Base-by-base conservation (phyloP, 2,888 invertebrate genomes). In the Drosophila multiciliata region DNA sequence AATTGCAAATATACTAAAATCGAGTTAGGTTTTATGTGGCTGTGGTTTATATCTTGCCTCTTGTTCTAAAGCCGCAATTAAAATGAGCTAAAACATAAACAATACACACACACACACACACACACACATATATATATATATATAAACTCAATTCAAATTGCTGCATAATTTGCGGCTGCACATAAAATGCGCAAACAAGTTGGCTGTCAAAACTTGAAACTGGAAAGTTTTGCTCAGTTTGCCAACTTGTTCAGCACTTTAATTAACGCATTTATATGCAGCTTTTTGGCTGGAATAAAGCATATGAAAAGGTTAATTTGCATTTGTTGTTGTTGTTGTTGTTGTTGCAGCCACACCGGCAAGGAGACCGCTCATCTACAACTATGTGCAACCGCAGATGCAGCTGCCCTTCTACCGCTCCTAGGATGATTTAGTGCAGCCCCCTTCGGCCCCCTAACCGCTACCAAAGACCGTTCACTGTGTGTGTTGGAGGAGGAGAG, bases 341-440 rank as follows among this genome's bases (percentile, higher is more conserved):
- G 23, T 15, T 29, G 7, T 80, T 88, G 53, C 87, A 88, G 88
- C 82, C 38, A 80, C 83, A 12, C 78, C 83, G 23, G 85, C 85
- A n/a, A 73, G 85, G 65, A 73, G 89, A 61, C 92, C 92, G 17
- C 75, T 92, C 45, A 84, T 90, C 55, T 92, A 91, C 69, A 92
- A 92, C 71, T 92, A 91, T 61, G 68, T 91, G 71, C 91, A 91
- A 59, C 90, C 90, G n/a, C 90, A 89, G 69, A 66, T 83, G 36
- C 90, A 89, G 63, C 73, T 87, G 67, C 91, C 91, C 36, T 91
- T 83, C 66, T 90, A 87, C 64, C 78, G 91, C 59, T 78, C 87
- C 63, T 89, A 84, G 68, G 26, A 45, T 35, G 35, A 35, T 82
- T 80, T 68, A 71, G 66, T 57, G 82, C 81, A 81, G 81, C 82